Evolutionary conservation across 2,113 vertebrate genomes (phyloP), one percentile per base, ranked within the genome.

Genomic region (Nestor notabilis): DNA sequence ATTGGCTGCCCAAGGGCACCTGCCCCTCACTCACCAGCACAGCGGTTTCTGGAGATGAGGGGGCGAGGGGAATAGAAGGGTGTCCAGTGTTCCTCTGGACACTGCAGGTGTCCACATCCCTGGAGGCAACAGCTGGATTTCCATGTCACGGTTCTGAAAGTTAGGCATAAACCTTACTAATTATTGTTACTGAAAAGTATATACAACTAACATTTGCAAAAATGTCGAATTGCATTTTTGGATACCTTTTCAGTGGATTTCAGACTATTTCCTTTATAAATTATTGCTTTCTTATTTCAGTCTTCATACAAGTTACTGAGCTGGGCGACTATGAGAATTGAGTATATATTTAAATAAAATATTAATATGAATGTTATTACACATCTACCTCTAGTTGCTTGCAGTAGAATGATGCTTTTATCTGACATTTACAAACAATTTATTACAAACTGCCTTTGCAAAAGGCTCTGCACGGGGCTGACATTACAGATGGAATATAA

Each of bases 341-440:
- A 76, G 52, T 49, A 24, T 55, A 16, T 39, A 41, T 47, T 90
- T 64, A 25, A 83, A 90, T 93, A 43, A 44, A 96, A 80, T 83
- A 85, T 79, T 72, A 31, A 85, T 88, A 64, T 24, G 35, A 64
- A 20, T 46, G 47, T 94, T 83, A 44, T 64, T 56, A 12, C 75
- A 69, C 4, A 6, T 25, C 88, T 61, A 21, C 53, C 64, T 86
- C 14, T n/a, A 29, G 87, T 23, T 41, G 88, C 53, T 55, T 43
- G 37, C 75, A 68, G 72, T 8, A 55, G 46, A 64, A 55, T 0
- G 21, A 49, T 44, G 60, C 92, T 96, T 96, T 83, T 85, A 74
- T 83, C 49, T 95, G 93, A 58, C 68, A 46, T 81, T 95, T 87
- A 15, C 28, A 6, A 81, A 20, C 90, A 25, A 29, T 81, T 86